Evolutionary conservation across 2,113 vertebrate species (phyloP).

Genomic region (Nothobranchius kuhntae): DNA sequence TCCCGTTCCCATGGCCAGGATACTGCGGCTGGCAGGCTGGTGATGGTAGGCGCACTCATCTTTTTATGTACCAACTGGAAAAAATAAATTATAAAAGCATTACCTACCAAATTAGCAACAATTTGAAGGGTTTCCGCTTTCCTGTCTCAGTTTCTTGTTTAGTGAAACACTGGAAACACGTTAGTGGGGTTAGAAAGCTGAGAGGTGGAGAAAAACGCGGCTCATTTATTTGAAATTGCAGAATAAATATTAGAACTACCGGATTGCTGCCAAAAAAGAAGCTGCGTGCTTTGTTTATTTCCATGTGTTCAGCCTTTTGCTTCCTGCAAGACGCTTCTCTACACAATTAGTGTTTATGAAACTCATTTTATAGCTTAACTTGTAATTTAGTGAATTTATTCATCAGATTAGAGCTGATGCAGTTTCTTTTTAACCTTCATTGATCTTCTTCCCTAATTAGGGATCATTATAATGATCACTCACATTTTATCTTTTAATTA

Average conservation of each 20-base stretch:
- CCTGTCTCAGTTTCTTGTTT: background rate
- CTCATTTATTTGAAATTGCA: background rate
- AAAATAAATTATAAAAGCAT: background rate
- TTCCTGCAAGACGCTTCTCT: conserved; percentile 6
- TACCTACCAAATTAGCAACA: too few relatives aligned
- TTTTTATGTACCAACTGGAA: background rate
- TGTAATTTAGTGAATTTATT: too few relatives aligned
- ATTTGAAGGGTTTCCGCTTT: background rate
- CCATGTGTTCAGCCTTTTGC: background rate
- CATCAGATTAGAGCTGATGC: too few relatives aligned
- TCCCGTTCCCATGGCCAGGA: background rate
- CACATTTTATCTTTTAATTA: too few relatives aligned
- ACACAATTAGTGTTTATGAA: background rate
- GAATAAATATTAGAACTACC: too few relatives aligned
- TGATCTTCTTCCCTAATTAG: too few relatives aligned
- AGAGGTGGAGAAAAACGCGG: background rate
- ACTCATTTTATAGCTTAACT: background rate
- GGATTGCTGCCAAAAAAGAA: background rate
- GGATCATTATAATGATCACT: too few relatives aligned
- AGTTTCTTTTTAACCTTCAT: too few relatives aligned
- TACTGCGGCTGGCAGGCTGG: conserved; percentile 6
- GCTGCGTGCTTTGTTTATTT: background rate
- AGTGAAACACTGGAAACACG: background rate
- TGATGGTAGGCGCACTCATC: conserved; percentile 26
- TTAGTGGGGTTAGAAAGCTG: background rate